Percentiles rank a stretch among this genome's conserved stretches.
Evolutionary conservation across 35 echinoderm and acorn worm species (phyloP).

Genomic region (Ptychodera flava): DNA sequence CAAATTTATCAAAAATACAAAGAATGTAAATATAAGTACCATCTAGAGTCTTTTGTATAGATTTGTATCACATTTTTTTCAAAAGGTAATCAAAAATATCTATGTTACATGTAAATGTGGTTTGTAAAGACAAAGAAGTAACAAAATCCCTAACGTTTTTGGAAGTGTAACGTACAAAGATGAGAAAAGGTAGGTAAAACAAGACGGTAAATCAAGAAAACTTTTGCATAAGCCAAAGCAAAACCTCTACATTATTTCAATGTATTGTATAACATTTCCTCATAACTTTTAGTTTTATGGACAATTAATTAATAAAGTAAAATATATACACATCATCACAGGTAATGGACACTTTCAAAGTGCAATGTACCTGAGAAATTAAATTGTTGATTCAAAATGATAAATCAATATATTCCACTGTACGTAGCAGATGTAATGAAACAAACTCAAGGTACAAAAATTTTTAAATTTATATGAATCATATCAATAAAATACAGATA

Average conservation of each 20-base stretch:
- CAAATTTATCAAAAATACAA: too few relatives aligned
- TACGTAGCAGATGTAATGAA: neutral
- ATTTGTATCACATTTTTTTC: too few relatives aligned
- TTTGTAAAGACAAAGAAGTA: neutral
- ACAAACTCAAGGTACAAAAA: neutral
- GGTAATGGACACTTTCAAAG: neutral
- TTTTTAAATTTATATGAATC: neutral
- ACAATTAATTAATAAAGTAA: too few relatives aligned
- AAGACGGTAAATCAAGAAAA: neutral
- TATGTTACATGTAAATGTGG: neutral
- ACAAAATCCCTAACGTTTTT: neutral
- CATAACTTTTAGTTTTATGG: neutral
- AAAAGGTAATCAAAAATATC: neutral
- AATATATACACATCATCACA: too few relatives aligned
- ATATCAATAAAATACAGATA: too few relatives aligned
- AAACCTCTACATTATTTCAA: neutral
- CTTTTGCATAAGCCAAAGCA: neutral
- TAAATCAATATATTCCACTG: neutral
- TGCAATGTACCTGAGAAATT: neutral
- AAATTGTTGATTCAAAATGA: neutral
- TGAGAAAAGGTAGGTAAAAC: neutral
- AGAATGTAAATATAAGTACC: too few relatives aligned
- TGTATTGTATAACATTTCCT: neutral
- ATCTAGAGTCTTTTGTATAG: too few relatives aligned
- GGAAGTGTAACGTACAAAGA: neutral